Base-by-base conservation (phyloP, 2,113 vertebrate genomes). In the Leptosomus discolor region DNA sequence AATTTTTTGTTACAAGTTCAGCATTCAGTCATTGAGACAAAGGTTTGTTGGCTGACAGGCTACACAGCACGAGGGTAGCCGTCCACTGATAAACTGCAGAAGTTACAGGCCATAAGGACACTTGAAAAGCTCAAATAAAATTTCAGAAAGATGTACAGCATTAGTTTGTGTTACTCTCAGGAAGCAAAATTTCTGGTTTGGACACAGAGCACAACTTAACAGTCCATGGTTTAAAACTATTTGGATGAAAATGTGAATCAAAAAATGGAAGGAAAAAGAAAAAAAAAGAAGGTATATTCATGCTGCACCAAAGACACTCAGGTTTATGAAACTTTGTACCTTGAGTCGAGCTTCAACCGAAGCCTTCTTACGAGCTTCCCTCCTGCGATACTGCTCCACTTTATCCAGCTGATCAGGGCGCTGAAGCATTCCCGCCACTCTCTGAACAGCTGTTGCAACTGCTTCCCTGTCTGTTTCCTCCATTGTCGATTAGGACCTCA, bases 341-440 rank as follows among this genome's bases (percentile, higher is more conserved):
- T 99, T 99, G 50, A 99, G 97, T 16, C 99, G 97, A 76, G 99
- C 99, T 97, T 99, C 99, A 90, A 99, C 99, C 0, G 99, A 99
- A 8, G 99, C 99, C 95, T 99, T 99, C 88, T 99, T 99, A 10
- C 99, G 98, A 12, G 99, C 99, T 95, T 99, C 99, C 90, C 99
- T 98, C 36, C 99, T 97, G 54, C 99, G 98, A 88, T 99, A 99
- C 94, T 99, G 99, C 78, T 99, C 99, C 94, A 99, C 99, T 92
- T 99, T 99, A 97, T 99, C 99, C 97, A 99, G 98, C 94, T 99
- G 99, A 96, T 99, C 99, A 1, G 99, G 99, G 11, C 99, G 98
- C 96, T 99, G 99, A 43, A 99, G 98, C 99, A 99, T 99, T 58
- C 99, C 99, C 0, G 99, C 99, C 15, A 99, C 99, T 36, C 99